These are phyloP conservation scores for Dasysyrphus albostriatus DNA, from an alignment of 2,888 invertebrate species.

Conservation along the genomic window DNA sequence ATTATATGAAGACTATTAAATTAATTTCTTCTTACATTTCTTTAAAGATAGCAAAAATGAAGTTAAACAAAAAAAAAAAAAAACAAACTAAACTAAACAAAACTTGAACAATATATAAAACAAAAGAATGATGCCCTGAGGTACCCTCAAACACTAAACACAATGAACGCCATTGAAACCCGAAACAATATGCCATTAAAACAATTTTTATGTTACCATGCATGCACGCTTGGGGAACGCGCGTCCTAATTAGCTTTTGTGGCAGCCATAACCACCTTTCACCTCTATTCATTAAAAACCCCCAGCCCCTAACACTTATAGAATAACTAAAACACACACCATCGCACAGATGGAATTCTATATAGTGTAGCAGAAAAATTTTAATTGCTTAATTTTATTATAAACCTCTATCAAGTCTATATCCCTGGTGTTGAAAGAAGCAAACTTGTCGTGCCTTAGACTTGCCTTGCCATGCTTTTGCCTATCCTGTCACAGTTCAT, in stretches of 20 bases:
- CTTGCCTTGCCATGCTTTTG: too few species aligned
- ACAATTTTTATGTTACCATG: constrained; percentile 54
- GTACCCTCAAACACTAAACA: constrained; percentile 33
- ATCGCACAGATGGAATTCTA: not conserved
- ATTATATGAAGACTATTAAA: not conserved
- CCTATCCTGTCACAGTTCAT: constrained; percentile 72
- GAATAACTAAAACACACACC: not conserved
- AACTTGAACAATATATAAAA: constrained; percentile 43
- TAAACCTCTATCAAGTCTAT: constrained; percentile 71
- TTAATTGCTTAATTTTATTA: constrained; percentile 76
- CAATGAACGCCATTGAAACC: constrained; percentile 52
- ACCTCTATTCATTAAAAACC: constrained; percentile 51
- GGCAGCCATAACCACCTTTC: constrained; percentile 66
- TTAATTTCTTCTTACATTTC: not conserved
- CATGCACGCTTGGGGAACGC: constrained; percentile 58
- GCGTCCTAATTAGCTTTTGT: constrained; percentile 72
- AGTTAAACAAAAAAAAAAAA: too few species aligned
- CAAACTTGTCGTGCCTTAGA: constrained; percentile 29
- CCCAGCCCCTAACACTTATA: too few species aligned
- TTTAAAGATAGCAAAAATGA: constrained; percentile 19
- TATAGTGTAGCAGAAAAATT: constrained; percentile 40
- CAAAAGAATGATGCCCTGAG: constrained; percentile 45
- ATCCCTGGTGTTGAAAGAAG: constrained; percentile 51
- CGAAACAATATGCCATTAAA: constrained; percentile 69
- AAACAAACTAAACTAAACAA: constrained; percentile 6